Conservation (phyloP, 2,797 vertebrate species). For the Varecia variegata region DNA sequence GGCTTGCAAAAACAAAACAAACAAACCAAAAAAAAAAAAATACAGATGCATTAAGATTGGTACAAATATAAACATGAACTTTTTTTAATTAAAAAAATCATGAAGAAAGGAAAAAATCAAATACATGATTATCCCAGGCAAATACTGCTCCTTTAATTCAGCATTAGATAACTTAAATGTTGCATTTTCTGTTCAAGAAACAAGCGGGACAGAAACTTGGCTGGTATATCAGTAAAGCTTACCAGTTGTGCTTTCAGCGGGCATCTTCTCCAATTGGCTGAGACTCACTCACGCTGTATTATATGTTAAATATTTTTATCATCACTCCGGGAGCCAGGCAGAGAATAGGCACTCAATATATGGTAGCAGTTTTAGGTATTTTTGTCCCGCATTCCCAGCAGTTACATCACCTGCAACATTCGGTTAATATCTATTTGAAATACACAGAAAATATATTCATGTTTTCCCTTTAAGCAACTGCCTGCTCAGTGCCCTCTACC, state of each 20-base stretch:
- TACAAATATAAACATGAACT: background rate
- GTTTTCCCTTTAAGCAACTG: slow-evolving; percentile 19
- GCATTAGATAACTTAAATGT: background rate
- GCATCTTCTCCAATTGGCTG: background rate
- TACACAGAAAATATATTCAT: background rate
- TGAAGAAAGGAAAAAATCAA: background rate
- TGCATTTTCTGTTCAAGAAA: slow-evolving; percentile 40
- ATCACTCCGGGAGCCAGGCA: background rate
- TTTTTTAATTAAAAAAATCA: background rate
- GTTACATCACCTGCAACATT: background rate
- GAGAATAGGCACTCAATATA: background rate
- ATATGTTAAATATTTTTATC: background rate
- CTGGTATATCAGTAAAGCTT: background rate
- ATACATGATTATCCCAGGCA: background rate
- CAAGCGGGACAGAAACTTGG: background rate
- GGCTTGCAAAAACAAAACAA: background rate
- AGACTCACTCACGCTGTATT: background rate
- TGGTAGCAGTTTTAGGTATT: background rate
- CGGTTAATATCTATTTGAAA: slow-evolving; percentile 23
- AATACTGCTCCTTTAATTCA: background rate
- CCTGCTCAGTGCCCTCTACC: background rate
- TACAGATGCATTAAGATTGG: background rate
- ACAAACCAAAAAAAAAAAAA: background rate
- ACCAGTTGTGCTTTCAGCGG: background rate
- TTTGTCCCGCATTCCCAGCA: background rate